Base-by-base conservation (phyloP, 2,888 invertebrate genomes). In the Macrophya alboannulata region DNA sequence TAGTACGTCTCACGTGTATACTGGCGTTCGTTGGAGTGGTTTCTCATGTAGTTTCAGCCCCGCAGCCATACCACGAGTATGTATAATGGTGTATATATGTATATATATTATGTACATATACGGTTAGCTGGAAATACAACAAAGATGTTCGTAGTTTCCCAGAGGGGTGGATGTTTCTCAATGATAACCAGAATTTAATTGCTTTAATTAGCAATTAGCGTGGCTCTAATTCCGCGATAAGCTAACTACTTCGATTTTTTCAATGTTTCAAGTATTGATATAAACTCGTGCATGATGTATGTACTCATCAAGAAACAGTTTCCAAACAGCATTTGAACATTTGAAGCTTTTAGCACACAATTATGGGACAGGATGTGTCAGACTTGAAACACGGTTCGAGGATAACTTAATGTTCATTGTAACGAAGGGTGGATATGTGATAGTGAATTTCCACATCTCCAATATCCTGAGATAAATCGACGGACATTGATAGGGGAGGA, bases 1-100 rank as follows among this genome's bases (percentile, higher is more conserved):
- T 83, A 83, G 83, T 83, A 83, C 83, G 83, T 83, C 83, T 83
- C 83, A 45, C 83, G 83, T 83, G 83, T 83, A 68, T 83, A 68
- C 83, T 83, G 12, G 68, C 83, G 17, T 68, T 48, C 15, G 68
- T 25, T 37, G 48, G 68, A 83, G 83, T 83, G 83, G 83, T 83
- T 83, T 83, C 83, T 83, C 83, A n/a, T 83, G 83, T 83, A 83
- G 45, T 25, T 17, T 65, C 68, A 71, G 77, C 68, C 83, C 71
- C 68, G 17, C 25, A 65, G 68, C 25, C 15, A 82, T 40, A 17
- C n/a, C 31, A 17, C 65, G 62, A 62, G 43, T 81, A 62, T 81
- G 81, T 81, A 62, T 59, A 62, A 21, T 43, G 62, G 15, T 62
- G 17, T 62, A 81, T n/a, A 37, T 31, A 79, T 17, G 31, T 51